Evolutionary conservation across 2,113 vertebrate genomes (phyloP).

Genomic region (Prolemur simus): DNA sequence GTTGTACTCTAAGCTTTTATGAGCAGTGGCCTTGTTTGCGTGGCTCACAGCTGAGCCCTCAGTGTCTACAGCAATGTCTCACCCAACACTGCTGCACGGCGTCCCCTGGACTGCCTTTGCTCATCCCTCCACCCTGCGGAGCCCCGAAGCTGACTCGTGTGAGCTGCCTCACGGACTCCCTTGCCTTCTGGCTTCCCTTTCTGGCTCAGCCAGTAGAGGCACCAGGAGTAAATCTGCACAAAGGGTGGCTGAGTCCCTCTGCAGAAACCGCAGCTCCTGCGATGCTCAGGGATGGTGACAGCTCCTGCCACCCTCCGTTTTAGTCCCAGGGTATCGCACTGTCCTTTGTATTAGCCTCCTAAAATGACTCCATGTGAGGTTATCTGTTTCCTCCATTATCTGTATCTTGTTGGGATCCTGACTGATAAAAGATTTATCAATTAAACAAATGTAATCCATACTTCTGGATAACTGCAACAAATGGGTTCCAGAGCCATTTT

Average conservation of each 20-base stretch:
- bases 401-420: not conserved
- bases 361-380: not conserved
- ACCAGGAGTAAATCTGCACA: not conserved
- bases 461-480: not conserved
- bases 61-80: not conserved
- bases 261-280: fast-evolving
- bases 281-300: not conserved
- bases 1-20: not conserved
- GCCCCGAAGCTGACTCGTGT: not conserved
- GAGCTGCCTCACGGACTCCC: not conserved
- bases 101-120: not conserved
- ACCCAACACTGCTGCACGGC: fast-evolving
- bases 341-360: not conserved
- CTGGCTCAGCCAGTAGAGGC: not conserved
- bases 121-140: not conserved
- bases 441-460: not conserved
- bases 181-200: not conserved
- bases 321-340: not conserved
- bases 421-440: not conserved
- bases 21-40: not conserved
- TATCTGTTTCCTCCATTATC: not conserved
- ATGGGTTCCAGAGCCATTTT: not conserved
- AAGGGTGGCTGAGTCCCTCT: not conserved
- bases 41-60: not conserved
- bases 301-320: not conserved